Evolutionary conservation across 2,888 invertebrate genomes (phyloP).

Genomic region (Lypha dubia): DNA sequence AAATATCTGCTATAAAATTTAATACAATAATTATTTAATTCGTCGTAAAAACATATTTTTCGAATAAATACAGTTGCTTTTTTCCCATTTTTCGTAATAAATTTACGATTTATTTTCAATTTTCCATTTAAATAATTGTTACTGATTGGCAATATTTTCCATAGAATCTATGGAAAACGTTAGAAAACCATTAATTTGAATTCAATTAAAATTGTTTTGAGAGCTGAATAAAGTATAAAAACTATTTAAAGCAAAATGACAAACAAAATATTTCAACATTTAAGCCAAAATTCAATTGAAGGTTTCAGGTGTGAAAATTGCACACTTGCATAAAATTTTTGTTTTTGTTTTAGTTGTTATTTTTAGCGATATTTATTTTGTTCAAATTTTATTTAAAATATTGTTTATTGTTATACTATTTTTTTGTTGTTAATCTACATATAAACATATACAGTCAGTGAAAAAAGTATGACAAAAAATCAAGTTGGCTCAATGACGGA

Average conservation of each 20-base stretch:
- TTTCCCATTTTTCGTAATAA: not conserved
- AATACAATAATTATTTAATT: not conserved
- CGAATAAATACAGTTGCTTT: not conserved
- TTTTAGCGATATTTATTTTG: slow-evolving; percentile 5
- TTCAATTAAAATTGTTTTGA: slow-evolving; percentile 56
- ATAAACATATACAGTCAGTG: slow-evolving; percentile 12
- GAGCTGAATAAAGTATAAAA: slow-evolving; percentile 5
- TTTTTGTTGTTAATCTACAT: not conserved
- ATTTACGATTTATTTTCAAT: slow-evolving; percentile 5
- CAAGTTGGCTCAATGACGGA: no score
- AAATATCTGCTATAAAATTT: not conserved
- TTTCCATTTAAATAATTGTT: slow-evolving; percentile 23
- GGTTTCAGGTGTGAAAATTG: slow-evolving; percentile 72
- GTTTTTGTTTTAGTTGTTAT: not conserved
- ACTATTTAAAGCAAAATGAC: slow-evolving; percentile 28
- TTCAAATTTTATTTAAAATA: slow-evolving; percentile 19
- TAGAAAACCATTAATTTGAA: slow-evolving; percentile 44
- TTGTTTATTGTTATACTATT: not conserved
- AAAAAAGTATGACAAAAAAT: not conserved
- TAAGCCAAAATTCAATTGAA: slow-evolving; percentile 66
- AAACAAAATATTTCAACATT: slow-evolving; percentile 53
- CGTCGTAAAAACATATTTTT: not conserved
- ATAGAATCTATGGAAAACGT: not conserved
- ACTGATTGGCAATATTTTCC: not conserved
- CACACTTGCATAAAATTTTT: slow-evolving; percentile 61